Evolutionary conservation across 2,888 invertebrate genomes (phyloP), one percentile per base, ranked within the genome.

Genomic region (Oligia fasciuncula): DNA sequence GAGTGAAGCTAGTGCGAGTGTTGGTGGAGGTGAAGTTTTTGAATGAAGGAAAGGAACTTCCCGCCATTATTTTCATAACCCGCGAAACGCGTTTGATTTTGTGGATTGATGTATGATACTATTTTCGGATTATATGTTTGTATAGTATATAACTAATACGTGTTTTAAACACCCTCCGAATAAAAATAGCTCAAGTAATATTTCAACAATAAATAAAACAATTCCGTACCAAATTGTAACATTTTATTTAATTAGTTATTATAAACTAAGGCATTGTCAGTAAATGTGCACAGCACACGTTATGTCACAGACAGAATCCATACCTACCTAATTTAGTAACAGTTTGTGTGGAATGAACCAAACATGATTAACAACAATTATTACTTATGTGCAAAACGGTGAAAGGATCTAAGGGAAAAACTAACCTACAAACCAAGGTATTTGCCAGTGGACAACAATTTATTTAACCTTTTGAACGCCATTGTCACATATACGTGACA

Each of bases 211-310:
- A 78, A 80, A 76, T 80, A 83, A 80, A 80, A 68, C 54, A 62
- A 63, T 29, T 40, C 0, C 0, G n/a, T 63, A 57, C 62, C 68
- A 76, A 83, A 83, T 17, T 49, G 54, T 68, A 80, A 76, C 80
- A 80, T 76, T 80, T 76, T 76, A 83, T 80, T 60, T 80, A 67
- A 46, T 67, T 80, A 63, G 46, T 83, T 49, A 76, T 11, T 67
- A 67, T 19, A 49, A 75, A 60, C 82, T 83, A 83, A 46, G 23
- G 19, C 23, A 82, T 46, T 1, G 46, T 76, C 67, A 68, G 14
- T 4, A 46, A 46, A 46, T 68, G 54, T 83, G 80, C 83, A 62
- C 80, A 80, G 80, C 83, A 80, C 80, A 67, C 29, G 23, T 46
- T 6, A 2, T 6, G 17, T 35, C 3, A 4, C 43, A 74, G 14